phyloP scores from a whole-genome alignment of 2,113 vertebrate genomes.

The Cheirogaleus medius region DNA sequence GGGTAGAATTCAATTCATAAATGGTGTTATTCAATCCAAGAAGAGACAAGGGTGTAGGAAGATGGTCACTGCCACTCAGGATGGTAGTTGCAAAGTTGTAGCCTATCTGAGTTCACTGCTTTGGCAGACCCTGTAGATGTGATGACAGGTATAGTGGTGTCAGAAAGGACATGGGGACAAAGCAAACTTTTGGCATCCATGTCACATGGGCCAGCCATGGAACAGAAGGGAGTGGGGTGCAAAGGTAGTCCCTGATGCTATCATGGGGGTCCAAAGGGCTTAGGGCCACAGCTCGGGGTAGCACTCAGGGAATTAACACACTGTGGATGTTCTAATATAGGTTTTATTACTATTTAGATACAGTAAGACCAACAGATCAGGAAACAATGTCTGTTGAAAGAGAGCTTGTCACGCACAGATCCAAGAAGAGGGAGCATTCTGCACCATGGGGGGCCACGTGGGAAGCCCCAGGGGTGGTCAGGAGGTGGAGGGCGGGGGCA shows the following conservation, averaged over 20 bases:
- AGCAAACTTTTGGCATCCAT: not conserved
- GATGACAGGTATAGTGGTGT: not conserved
- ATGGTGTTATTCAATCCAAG: not conserved
- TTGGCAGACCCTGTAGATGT: fast-evolving
- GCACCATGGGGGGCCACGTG: not conserved
- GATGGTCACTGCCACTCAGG: not conserved
- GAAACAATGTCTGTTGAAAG: not conserved
- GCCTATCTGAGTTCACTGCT: not conserved
- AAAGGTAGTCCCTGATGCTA: not conserved
- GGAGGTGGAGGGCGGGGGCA: too few species aligned
- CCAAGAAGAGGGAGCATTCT: not conserved
- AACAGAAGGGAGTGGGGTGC: not conserved
- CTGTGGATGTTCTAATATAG: not conserved
- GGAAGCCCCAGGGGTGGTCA: not conserved
- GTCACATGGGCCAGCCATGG: not conserved
- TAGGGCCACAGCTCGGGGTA: not conserved
- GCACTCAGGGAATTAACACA: not conserved
- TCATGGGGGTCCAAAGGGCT: too few species aligned
- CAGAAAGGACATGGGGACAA: not conserved
- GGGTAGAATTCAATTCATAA: not conserved
- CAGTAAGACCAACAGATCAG: not conserved
- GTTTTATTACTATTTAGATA: not conserved
- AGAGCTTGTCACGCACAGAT: not conserved
- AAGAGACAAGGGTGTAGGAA: not conserved
- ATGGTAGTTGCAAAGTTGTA: not conserved